Conservation (phyloP, 2,113 vertebrate genomes). For the Amazona guildingii region DNA sequence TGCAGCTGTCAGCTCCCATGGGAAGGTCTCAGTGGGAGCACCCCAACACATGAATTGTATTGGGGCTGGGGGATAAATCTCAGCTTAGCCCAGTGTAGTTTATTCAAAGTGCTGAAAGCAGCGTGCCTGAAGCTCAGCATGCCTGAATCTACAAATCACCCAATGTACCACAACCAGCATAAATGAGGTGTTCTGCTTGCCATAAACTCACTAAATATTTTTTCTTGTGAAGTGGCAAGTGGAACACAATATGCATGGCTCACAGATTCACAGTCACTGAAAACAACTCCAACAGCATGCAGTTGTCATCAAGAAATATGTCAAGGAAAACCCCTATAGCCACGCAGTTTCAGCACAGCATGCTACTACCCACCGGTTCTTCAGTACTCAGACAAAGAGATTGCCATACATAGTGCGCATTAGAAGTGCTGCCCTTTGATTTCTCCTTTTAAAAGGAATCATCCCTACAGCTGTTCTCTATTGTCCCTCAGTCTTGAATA, state of each 20-base stretch:
- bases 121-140: not conserved
- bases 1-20: slow-evolving; percentile 24
- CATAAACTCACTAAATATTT: slow-evolving; percentile 36
- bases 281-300: slow-evolving; percentile 50
- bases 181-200: slow-evolving; percentile 32
- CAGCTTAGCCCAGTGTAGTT: not conserved
- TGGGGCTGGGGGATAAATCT: slow-evolving; percentile 3
- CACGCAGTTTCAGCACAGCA: slow-evolving; percentile 2
- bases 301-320: slow-evolving; percentile 55
- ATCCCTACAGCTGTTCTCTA: slow-evolving; percentile 13
- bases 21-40: slow-evolving; percentile 21
- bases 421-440: slow-evolving; percentile 38
- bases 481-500: slow-evolving; percentile 14
- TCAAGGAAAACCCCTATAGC: slow-evolving; percentile 40
- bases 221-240: slow-evolving; percentile 38
- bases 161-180: not conserved
- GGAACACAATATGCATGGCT: slow-evolving; percentile 16
- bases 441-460: slow-evolving; percentile 40
- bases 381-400: slow-evolving; percentile 32
- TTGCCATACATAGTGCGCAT: not conserved
- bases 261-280: slow-evolving; percentile 26
- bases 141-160: not conserved
- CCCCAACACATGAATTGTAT: not conserved
- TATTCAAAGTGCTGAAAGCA: not conserved
- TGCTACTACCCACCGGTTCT: slow-evolving; percentile 7